phyloP scores from a whole-genome alignment of 2,888 invertebrate genomes.

The Aspidiotus rigidus region DNA sequence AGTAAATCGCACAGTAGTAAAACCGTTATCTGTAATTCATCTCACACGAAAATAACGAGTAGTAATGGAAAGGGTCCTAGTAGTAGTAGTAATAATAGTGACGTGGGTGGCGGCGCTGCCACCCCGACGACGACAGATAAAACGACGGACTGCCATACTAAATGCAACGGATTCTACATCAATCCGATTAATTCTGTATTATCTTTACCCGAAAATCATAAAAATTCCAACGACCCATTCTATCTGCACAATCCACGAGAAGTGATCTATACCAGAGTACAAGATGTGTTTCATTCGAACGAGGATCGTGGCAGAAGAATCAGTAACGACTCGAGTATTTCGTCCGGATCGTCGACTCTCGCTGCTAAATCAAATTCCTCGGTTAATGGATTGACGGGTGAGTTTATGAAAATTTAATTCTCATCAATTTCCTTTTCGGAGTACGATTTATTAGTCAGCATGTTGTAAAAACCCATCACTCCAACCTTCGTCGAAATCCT shows the following conservation, averaged over 20 bases:
- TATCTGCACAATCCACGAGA: conserved; percentile 70
- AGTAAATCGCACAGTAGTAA: conserved; percentile 15
- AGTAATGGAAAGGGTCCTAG: conserved; percentile 27
- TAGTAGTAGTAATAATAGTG: conserved; percentile 37
- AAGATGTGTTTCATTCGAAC: conserved; percentile 59
- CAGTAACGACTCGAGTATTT: conserved; percentile 31
- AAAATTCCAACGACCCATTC: conserved; percentile 58
- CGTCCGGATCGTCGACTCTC: conserved; percentile 32
- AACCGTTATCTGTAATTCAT: conserved; percentile 14
- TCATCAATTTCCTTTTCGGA: not conserved
- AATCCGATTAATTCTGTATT: conserved; percentile 60
- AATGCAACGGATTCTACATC: conserved; percentile 61
- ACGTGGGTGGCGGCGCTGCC: conserved; percentile 41
- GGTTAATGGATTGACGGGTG: conserved; percentile 36
- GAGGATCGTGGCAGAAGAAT: conserved; percentile 29
- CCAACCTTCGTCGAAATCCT: too few species aligned
- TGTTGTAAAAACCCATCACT: too few species aligned
- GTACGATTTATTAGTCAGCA: too few species aligned
- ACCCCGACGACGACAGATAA: not conserved
- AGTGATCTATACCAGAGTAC: conserved; percentile 73
- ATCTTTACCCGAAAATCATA: conserved; percentile 45
- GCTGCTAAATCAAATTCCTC: conserved; percentile 38
- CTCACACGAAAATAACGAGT: conserved; percentile 13
- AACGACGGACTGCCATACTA: conserved; percentile 26
- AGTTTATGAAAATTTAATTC: not conserved